These are phyloP conservation scores for Drosophila lacicola DNA, from an alignment of 2,888 invertebrate species.

Conservation along the genomic window DNA sequence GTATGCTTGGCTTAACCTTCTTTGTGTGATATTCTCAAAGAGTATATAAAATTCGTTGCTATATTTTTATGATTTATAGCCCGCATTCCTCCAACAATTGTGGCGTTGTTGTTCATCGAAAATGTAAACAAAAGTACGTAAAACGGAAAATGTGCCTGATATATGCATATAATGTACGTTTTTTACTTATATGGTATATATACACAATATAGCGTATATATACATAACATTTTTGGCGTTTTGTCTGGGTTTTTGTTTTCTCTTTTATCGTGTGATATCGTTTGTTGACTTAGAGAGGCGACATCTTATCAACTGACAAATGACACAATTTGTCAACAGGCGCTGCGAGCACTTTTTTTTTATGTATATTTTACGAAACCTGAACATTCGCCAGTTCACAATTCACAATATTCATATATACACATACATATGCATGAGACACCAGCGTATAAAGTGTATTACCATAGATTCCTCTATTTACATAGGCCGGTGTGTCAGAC, in stretches of 20 bases:
- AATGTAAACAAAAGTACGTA: conserved; percentile 34
- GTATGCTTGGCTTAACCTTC: no score
- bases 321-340: conserved; percentile 66
- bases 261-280: conserved; percentile 37
- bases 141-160: conserved; percentile 8
- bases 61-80: conserved; percentile 9
- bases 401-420: not conserved
- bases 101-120: conserved; percentile 19
- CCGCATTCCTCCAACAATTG: not conserved
- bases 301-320: conserved; percentile 55
- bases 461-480: conserved; percentile 47
- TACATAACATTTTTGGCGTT: conserved; percentile 10
- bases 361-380: conserved; percentile 32
- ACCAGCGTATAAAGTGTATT: conserved; percentile 31
- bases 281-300: conserved; percentile 31
- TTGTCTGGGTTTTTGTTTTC: conserved; percentile 16
- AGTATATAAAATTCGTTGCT: conserved; percentile 8
- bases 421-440: conserved; percentile 8
- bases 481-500: conserved; percentile 30
- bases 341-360: conserved; percentile 9
- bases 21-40: conserved; percentile 1
- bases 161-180: conserved; percentile 16
- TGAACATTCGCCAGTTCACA: conserved; percentile 32
- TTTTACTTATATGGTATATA: conserved; percentile 5
- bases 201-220: not conserved